These are phyloP conservation scores for Chironomus striatipennis DNA, from an alignment of 1,140 invertebrate genomes.

Conservation along the genomic window DNA sequence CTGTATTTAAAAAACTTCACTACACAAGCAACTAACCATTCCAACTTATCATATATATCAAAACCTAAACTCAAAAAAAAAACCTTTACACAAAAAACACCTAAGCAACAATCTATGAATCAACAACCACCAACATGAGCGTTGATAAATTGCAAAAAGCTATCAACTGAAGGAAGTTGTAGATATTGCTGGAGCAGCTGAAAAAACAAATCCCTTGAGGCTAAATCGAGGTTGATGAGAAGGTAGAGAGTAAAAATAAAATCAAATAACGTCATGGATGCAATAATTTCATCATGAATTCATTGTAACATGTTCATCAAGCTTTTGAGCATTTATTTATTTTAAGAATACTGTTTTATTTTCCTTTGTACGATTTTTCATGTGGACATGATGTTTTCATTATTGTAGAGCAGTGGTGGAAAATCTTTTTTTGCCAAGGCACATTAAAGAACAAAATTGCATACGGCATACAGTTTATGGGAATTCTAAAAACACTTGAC, in stretches of 20 bases:
- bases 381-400: background rate
- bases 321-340: background rate
- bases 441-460: too few species aligned
- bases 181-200: background rate
- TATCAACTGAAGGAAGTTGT: background rate
- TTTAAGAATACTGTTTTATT: background rate
- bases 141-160: slow-evolving; percentile 8
- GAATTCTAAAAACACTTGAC: too few species aligned
- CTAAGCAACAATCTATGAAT: too few species aligned
- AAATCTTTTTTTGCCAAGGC: too few species aligned
- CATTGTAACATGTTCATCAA: slow-evolving; percentile 2
- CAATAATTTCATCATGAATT: background rate
- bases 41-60: too few species aligned
- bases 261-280: background rate
- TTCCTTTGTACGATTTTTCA: background rate
- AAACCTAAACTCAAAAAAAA: too few species aligned
- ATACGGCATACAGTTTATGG: too few species aligned
- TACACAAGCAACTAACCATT: too few species aligned
- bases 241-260: background rate
- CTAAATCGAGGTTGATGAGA: background rate
- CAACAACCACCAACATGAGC: background rate
- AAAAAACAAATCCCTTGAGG: background rate
- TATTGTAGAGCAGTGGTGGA: background rate
- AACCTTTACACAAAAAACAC: too few species aligned
- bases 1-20: too few species aligned